Evolutionary conservation across 2,888 invertebrate genomes (phyloP), one percentile per base, ranked within the genome.

Genomic region (Hemaris fuciformis): DNA sequence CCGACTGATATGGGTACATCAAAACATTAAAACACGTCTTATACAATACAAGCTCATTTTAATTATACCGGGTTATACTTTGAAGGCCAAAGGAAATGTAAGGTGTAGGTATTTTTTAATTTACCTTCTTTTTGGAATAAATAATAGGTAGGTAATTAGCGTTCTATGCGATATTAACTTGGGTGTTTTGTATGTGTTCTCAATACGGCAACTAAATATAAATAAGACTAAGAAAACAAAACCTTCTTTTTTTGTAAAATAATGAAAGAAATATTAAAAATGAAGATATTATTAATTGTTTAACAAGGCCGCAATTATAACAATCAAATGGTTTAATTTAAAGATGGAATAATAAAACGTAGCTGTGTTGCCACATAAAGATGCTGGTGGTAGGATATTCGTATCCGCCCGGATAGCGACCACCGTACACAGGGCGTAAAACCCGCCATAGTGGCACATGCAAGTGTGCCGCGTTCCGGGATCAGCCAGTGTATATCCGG

Each of bases 1-100:
- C 57, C 83, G 59, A 63, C 70, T 59, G 67, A 80, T 73, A 84
- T 68, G 7, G 62, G 67, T 57, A 68, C 57, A 73, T 68, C 73
- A 79, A 80, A 83, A 84, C 74, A 84, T 65, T 22, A 34, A 38
- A 57, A 42, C 10, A 48, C 42, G 63, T 42, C 27, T 7, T 3
- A 60, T 15, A 3, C 8, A n/a, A 6, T 18, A 7, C 4, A 42
- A 2, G 38, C 59, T 70, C 73, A 66, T n/a, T 70, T 76, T 10
- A 72, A 83, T 72, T 84, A 73, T 45, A 69, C 61, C 59, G 78
- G 23, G 3, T 83, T 74, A 66, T 68, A 66, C 18, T 31, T 7
- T 1, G 53, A 53, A 53, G 53, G 53, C 53, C 31, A 53, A 31
- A 53, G 18, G 53, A 53, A 53, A 31, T 31, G 10, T 13, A 18